Base-by-base conservation (phyloP, 2,888 invertebrate species). In the Lysandra coridon region DNA sequence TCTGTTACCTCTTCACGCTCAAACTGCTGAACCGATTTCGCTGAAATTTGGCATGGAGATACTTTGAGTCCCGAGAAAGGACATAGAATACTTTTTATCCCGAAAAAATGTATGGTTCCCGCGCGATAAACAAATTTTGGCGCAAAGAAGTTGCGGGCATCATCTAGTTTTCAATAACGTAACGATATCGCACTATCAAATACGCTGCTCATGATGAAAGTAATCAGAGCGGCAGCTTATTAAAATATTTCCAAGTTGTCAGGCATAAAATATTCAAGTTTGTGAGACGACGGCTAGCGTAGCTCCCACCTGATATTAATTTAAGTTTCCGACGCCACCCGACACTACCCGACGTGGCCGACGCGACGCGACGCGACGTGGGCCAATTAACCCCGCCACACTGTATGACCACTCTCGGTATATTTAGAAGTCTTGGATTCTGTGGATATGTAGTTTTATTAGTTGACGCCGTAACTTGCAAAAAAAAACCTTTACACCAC, bases 211-310 rank as follows among this genome's bases (percentile, higher is more conserved):
- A 33, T 69, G 69, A 5, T 69, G 37, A 37, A 69, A 33, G 14
- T 37, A 69, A 69, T 69, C 69, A 69, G 33, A 17, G 69, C 14
- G 10, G 69, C 69, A 37, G 5, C 69, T 69, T 33, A 69, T 69
- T 69, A 69, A 69, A 69, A 69, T 69, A 69, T 69, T 17, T 37
- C 69, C 14, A 69, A 69, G 69, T 69, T 69, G 69, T 37, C 69
- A 69, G 17, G 17, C 69, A 69, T 69, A 69, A 69, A 69, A 69
- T 69, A 69, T 69, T 37, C 33, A 69, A 69, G 33, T 69, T 37
- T 33, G 69, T 37, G 69, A 69, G 69, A 37, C 69, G 69, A 10
- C 33, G 69, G 69, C 69, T 37, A 69, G 69, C 69, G 23, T 17
- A 57, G 23, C 33, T 69, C 69, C 69, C 69, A 69, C 69, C 69